Evolutionary conservation across 2,113 vertebrate genomes (phyloP).

Genomic region (Meleagris gallopavo): DNA sequence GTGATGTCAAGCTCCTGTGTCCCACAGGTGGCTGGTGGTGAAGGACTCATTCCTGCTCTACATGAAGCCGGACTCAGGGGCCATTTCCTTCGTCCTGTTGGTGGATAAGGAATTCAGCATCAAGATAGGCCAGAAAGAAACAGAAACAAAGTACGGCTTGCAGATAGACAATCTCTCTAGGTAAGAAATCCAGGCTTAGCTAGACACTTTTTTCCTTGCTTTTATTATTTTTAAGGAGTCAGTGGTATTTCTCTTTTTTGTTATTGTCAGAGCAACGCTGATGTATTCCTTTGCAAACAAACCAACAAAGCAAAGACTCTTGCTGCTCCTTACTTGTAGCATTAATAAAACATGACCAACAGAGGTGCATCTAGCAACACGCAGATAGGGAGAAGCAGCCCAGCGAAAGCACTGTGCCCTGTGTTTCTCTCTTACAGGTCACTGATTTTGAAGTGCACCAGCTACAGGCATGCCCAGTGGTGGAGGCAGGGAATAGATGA

Average conservation of each 20-base stretch:
- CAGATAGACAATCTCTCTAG: conserved; percentile 94
- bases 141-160: conserved; percentile 91
- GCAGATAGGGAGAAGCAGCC: neutral
- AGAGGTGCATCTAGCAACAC: neutral
- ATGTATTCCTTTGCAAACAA: neutral
- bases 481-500: conserved; percentile 94
- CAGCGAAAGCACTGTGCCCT: neutral
- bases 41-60: conserved; percentile 97
- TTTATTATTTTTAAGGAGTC: neutral
- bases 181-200: conserved; percentile 67
- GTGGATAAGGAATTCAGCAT: conserved; percentile 94
- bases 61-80: conserved; percentile 92
- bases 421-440: conserved; percentile 74
- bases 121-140: conserved; percentile 93
- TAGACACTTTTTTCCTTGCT: neutral
- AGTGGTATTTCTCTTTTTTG: neutral
- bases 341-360: neutral
- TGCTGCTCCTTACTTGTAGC: neutral
- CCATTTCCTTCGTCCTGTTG: conserved; percentile 92
- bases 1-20: neutral
- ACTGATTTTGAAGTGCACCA: conserved; percentile 93
- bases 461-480: conserved; percentile 95
- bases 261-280: neutral
- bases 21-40: conserved; percentile 91
- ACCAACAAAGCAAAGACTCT: neutral